These are phyloP conservation scores for Patella vulgata DNA, from an alignment of 1,140 invertebrate species.

Conservation along the genomic window DNA sequence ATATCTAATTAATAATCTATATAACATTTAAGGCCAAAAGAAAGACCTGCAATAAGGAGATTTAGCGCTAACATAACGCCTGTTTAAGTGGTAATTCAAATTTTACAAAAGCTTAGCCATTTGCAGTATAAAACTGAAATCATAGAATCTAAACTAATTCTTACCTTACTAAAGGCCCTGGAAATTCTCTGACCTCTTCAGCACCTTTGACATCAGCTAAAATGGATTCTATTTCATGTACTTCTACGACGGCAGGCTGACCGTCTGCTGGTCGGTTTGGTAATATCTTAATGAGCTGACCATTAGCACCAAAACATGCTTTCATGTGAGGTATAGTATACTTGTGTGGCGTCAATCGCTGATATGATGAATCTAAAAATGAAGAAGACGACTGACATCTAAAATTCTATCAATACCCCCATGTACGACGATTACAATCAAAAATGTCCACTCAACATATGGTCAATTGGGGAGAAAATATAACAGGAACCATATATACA, in stretches of 20 bases:
- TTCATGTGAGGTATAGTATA: constrained; percentile 79
- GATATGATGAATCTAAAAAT: constrained; percentile 44
- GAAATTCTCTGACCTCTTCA: constrained; percentile 77
- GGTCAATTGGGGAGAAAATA: background rate
- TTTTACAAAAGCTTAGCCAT: no score
- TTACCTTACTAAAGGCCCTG: constrained; percentile 80
- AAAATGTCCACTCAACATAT: background rate
- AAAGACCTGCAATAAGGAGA: no score
- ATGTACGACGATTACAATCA: background rate
- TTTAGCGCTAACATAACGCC: no score
- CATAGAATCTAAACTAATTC: constrained; percentile 27
- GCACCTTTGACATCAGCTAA: constrained; percentile 63
- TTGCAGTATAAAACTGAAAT: constrained; percentile 37
- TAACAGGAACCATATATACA: background rate
- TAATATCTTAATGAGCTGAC: constrained; percentile 77
- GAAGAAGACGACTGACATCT: constrained; percentile 3
- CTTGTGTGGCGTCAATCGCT: constrained; percentile 82
- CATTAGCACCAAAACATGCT: constrained; percentile 74
- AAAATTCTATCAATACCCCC: background rate
- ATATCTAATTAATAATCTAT: no score
- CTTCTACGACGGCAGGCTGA: constrained; percentile 77
- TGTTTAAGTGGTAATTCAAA: no score
- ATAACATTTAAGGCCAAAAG: no score
- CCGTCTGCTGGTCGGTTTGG: constrained; percentile 80
- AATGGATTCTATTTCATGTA: constrained; percentile 73